These are phyloP conservation scores for Acanthurus tractus DNA, from an alignment of 2,797 vertebrate genomes.

Conservation along the genomic window DNA sequence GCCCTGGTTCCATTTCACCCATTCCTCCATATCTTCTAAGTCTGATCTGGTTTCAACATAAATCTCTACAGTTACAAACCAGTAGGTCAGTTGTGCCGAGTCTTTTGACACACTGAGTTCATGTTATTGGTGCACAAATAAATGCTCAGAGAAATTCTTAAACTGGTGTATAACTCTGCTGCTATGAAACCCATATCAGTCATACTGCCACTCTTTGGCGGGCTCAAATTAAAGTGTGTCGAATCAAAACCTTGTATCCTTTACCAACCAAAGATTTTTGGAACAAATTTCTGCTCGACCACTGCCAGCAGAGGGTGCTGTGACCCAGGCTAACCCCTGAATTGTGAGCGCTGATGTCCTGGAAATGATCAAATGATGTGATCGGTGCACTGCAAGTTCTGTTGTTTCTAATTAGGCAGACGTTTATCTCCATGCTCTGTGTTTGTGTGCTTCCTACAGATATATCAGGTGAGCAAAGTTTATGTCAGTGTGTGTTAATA, in stretches of 20 bases:
- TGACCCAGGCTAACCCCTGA: background rate
- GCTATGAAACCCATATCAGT: background rate
- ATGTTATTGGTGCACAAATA: background rate
- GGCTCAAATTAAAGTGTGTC: background rate
- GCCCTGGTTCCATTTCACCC: too few relatives aligned
- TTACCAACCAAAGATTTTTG: background rate
- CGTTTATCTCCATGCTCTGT: conserved; percentile 1
- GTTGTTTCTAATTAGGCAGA: conserved; percentile 7
- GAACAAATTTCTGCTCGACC: background rate
- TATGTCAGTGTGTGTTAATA: conserved; percentile 24
- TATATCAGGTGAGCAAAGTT: conserved; percentile 19
- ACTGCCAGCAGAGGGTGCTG: conserved; percentile 55
- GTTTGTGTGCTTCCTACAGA: conserved; percentile 3
- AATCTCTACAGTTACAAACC: background rate
- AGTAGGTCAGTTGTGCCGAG: too few relatives aligned
- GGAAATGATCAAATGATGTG: background rate
- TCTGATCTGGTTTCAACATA: too few relatives aligned
- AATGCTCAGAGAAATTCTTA: background rate
- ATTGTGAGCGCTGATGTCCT: background rate
- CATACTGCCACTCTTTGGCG: background rate
- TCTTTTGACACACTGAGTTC: background rate
- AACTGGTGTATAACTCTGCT: background rate
- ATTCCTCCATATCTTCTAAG: too few relatives aligned
- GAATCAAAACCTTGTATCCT: background rate
- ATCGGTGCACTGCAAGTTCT: conserved; percentile 5